Evolutionary conservation across 2,888 invertebrate species (phyloP), one percentile per base, ranked within the genome.

Genomic region (Gryllus longicercus): DNA sequence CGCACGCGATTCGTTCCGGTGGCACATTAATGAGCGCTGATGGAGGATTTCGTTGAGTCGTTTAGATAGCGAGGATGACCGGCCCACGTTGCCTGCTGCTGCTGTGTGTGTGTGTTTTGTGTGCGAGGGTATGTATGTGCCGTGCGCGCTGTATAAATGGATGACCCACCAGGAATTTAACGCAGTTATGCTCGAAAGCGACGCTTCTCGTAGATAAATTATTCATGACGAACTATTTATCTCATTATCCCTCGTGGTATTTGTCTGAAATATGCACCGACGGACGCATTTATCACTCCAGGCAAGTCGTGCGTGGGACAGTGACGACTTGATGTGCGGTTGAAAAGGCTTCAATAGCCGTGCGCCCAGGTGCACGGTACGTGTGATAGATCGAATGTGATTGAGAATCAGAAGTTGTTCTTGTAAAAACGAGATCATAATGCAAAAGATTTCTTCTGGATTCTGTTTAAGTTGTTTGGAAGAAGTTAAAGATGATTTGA

Each of bases 11-110:
- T 63, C 63, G 16, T 63, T 63, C n/a, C n/a, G 16, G 14, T 16
- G n/a, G 63, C n/a, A 63, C 14, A 63, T 63, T 63, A 63, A 63
- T 63, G 63, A 63, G n/a, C 63, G 63, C 63, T 63, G 63, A 63
- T 63, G 63, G 63, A 63, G n/a, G 63, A 63, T 63, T 63, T 63
- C 63, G 63, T 63, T 63, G 63, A 63, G 63, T 63, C n/a, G 63
- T 63, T 63, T 63, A 14, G 63, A 63, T 63, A 63, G 63, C n/a
- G n/a, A 63, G 16, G 63, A 63, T n/a, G 14, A 63, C 63, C 63
- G 8, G 38, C 38, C 38, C 38, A 38, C 38, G 38, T 38, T 38
- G 38, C 38, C 38, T 38, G 38, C 38, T 38, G 38, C 8, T 38
- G 38, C 63, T 63, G 63, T 16, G 63, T 63, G 63, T 63, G 63